A percentile compares a stretch with the other conserved stretches of the same genome.
Conservation (phyloP, 2,888 invertebrate species). For the Phragmatobia fuliginosa region DNA sequence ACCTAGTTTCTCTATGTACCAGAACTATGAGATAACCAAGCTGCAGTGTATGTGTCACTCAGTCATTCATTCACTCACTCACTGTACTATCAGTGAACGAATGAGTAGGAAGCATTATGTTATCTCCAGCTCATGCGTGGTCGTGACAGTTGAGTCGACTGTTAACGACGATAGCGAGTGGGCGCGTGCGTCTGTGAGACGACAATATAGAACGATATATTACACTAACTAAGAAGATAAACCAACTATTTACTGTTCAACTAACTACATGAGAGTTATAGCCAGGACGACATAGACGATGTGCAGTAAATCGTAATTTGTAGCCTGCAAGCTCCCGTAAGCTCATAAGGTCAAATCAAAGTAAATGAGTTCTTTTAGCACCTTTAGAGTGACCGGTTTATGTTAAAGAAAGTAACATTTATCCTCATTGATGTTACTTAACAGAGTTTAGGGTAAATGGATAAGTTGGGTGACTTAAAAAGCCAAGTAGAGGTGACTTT, state of each 20-base stretch:
- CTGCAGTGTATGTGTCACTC: too few relatives aligned
- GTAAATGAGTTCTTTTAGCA: constrained; percentile 68
- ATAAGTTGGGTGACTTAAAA: constrained; percentile 22
- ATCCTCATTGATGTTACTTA: constrained; percentile 63
- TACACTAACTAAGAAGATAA: too few relatives aligned
- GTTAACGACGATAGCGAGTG: too few relatives aligned
- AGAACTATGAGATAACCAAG: neutral
- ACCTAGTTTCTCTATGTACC: too few relatives aligned
- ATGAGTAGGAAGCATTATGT: too few relatives aligned
- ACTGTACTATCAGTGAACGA: too few relatives aligned
- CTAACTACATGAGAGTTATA: neutral
- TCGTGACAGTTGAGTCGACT: too few relatives aligned
- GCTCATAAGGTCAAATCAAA: constrained; percentile 71
- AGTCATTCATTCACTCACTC: too few relatives aligned
- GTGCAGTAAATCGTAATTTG: constrained; percentile 62
- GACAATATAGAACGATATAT: too few relatives aligned
- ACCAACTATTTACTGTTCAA: neutral
- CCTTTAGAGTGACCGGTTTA: constrained; percentile 74
- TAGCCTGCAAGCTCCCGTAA: constrained; percentile 48
- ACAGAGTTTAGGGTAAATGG: constrained; percentile 28
- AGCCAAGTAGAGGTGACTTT: neutral
- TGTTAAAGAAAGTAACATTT: constrained; percentile 72
- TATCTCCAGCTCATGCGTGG: too few relatives aligned
- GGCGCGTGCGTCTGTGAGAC: too few relatives aligned
- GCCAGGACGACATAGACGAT: constrained; percentile 24